Evolutionary conservation across 2,113 vertebrate species (phyloP).

Genomic region (Nyctibius bracteatus): DNA sequence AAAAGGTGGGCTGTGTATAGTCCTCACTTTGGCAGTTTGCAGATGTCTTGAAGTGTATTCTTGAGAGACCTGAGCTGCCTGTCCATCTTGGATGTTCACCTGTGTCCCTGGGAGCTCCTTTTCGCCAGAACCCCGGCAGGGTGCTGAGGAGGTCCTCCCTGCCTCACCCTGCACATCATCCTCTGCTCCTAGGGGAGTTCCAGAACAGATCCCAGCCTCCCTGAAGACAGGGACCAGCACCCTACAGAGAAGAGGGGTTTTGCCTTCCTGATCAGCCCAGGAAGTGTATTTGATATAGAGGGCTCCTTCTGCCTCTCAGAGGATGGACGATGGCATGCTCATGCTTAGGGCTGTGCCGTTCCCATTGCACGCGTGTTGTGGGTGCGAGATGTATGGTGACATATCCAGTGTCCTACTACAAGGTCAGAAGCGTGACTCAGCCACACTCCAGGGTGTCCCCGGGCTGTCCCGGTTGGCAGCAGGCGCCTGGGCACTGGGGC

Average conservation of each 20-base stretch:
- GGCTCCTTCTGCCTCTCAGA: background rate
- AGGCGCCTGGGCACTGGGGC: background rate
- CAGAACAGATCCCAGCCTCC: background rate
- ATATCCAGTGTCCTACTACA: background rate
- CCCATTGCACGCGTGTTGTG: too few species aligned
- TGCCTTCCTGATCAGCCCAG: background rate
- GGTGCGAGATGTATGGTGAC: background rate
- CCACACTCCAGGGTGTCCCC: background rate
- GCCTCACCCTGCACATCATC: background rate
- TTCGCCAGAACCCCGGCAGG: background rate
- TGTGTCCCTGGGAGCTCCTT: background rate
- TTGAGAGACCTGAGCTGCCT: background rate
- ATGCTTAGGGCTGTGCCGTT: background rate
- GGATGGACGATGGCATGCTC: fast-evolving
- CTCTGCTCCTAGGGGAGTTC: background rate
- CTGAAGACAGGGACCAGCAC: background rate
- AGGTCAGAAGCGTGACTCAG: background rate
- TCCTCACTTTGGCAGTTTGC: background rate
- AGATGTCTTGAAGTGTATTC: background rate
- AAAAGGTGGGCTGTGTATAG: background rate
- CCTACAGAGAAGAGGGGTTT: background rate
- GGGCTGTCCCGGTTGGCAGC: background rate
- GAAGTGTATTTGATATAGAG: background rate
- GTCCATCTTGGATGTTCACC: background rate
- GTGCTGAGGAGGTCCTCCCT: background rate